These are phyloP conservation scores for Megalurothrips usitatus DNA, from an alignment of 2,888 invertebrate genomes.

Conservation along the genomic window DNA sequence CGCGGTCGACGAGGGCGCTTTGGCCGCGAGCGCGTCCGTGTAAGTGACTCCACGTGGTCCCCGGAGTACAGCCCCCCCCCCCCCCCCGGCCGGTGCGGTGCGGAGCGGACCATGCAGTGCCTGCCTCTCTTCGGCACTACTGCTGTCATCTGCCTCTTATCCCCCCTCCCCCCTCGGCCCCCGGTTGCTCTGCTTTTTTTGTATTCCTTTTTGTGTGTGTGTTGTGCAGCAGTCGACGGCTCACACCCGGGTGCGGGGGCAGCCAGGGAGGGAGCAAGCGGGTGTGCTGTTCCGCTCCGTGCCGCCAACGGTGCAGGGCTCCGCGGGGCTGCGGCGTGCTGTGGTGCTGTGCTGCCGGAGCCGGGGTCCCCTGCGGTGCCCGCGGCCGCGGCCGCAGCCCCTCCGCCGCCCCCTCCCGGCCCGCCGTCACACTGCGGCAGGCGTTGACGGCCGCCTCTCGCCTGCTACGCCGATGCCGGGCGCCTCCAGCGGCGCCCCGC, in stretches of 20 bases:
- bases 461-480: too few species aligned
- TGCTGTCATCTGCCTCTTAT: too few species aligned
- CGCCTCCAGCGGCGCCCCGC: not conserved
- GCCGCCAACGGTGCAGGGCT: conserved; percentile 1
- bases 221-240: not conserved
- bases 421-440: not conserved
- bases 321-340: not conserved
- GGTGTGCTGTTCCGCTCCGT: not conserved
- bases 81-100: too few species aligned
- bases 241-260: not conserved
- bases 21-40: too few species aligned
- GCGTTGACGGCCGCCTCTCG: too few species aligned
- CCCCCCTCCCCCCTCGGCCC: too few species aligned
- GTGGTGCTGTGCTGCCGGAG: too few species aligned
- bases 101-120: too few species aligned
- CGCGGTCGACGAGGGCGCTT: too few species aligned
- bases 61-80: too few species aligned
- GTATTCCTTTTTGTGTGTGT: not conserved
- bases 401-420: not conserved
- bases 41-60: too few species aligned
- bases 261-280: not conserved
- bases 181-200: not conserved
- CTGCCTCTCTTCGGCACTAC: too few species aligned
- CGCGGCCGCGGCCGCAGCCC: not conserved
- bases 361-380: not conserved